phyloP scores from a whole-genome alignment of 2,797 vertebrate genomes.

The Poeciliopsis presidionis region DNA sequence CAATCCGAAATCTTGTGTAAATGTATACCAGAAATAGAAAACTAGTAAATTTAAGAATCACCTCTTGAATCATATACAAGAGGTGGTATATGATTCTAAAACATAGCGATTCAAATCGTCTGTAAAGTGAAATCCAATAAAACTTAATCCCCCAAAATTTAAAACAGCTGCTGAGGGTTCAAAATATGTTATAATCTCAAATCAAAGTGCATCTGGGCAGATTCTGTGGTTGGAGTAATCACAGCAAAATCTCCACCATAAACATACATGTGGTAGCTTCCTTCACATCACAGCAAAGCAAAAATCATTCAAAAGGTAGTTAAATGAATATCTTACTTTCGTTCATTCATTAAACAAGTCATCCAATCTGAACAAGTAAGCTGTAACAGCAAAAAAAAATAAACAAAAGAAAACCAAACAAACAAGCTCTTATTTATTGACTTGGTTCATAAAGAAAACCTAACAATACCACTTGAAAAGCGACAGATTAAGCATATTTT shows the following conservation, averaged over 20 bases:
- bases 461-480: background rate
- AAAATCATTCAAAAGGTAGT: background rate
- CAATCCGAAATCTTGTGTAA: background rate
- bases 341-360: background rate
- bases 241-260: background rate
- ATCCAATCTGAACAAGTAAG: background rate
- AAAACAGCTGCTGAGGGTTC: background rate
- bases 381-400: background rate
- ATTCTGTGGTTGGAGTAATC: background rate
- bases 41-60: background rate
- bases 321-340: background rate
- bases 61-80: too few relatives aligned
- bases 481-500: background rate
- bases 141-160: background rate
- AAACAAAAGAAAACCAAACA: too few relatives aligned
- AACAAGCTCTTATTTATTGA: background rate
- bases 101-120: background rate
- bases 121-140: background rate
- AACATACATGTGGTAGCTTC: background rate
- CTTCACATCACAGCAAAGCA: background rate
- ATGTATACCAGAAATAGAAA: background rate
- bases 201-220: background rate
- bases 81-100: background rate
- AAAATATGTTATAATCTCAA: background rate
- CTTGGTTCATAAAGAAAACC: background rate